Evolutionary conservation across 2,888 invertebrate genomes (phyloP).

Genomic region (Phragmatobia fuliginosa): DNA sequence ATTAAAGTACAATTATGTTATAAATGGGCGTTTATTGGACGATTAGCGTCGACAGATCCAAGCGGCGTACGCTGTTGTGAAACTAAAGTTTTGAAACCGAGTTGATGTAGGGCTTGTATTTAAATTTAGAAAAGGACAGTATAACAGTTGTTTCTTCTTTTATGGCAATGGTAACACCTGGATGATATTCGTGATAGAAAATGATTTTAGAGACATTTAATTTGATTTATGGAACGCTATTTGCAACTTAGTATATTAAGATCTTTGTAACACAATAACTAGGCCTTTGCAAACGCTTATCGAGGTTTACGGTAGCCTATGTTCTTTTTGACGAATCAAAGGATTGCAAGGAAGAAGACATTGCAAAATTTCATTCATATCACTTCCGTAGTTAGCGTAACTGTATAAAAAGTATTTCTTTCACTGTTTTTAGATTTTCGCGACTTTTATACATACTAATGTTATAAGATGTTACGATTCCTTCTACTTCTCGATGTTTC

Average conservation of each 20-base stretch:
- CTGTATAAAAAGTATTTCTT: no score
- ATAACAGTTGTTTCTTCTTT: constrained; percentile 16
- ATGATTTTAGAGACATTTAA: neutral
- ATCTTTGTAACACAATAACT: neutral
- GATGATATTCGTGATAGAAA: constrained; percentile 11
- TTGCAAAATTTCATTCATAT: no score
- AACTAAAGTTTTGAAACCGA: constrained; percentile 59
- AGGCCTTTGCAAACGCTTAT: no score
- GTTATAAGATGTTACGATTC: no score
- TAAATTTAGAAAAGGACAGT: constrained; percentile 13
- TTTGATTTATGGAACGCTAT: neutral
- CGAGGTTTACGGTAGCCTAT: no score
- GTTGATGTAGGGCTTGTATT: constrained; percentile 26
- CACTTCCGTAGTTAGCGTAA: no score
- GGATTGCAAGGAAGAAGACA: no score
- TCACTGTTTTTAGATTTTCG: no score
- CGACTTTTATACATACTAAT: no score
- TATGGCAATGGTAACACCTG: constrained; percentile 16
- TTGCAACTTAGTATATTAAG: neutral
- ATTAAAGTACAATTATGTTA: constrained; percentile 81
- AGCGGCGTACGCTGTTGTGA: constrained; percentile 53
- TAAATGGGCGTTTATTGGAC: constrained; percentile 80
- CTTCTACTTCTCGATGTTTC: no score
- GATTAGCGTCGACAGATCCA: constrained; percentile 68
- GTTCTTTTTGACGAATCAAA: no score